A percentile compares a stretch with the other conserved stretches of the same genome.
These are phyloP conservation scores for Ochropleura plecta DNA, from an alignment of 2,888 invertebrate species.

Conservation along the genomic window DNA sequence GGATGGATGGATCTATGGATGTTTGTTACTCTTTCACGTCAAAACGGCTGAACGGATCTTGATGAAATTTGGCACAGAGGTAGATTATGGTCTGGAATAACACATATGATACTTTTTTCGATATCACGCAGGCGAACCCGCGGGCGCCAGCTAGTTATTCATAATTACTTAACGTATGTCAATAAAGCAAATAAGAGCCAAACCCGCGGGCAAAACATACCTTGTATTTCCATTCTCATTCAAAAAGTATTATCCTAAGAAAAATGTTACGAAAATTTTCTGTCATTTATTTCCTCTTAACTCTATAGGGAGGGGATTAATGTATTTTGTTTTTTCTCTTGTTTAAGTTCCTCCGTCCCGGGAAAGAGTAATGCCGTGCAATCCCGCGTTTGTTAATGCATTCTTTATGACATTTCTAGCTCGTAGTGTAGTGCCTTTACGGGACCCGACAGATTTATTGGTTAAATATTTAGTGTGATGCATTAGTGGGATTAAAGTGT, in stretches of 20 bases:
- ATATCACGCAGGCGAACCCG: no score
- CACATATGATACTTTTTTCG: no score
- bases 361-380: slow-evolving; percentile 57
- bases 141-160: no score
- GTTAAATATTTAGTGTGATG: slow-evolving; percentile 65
- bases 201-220: slow-evolving; percentile 20
- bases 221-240: slow-evolving; percentile 6
- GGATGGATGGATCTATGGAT: no score
- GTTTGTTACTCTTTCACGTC: no score
- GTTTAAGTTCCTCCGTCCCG: slow-evolving; percentile 50
- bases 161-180: not conserved
- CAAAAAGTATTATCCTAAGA: slow-evolving; percentile 34
- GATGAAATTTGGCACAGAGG: no score
- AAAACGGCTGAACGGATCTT: no score
- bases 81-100: no score
- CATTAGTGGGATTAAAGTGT: slow-evolving; percentile 63
- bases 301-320: slow-evolving; percentile 59
- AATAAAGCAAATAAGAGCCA: not conserved
- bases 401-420: slow-evolving; percentile 68
- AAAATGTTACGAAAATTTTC: slow-evolving; percentile 48
- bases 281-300: slow-evolving; percentile 52
- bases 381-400: slow-evolving; percentile 68
- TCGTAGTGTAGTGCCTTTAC: slow-evolving; percentile 62
- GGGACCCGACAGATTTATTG: slow-evolving; percentile 61
- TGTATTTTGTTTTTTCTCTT: slow-evolving; percentile 59